phyloP scores from a whole-genome alignment of 2,113 vertebrate genomes.

The Pheucticus melanocephalus region DNA sequence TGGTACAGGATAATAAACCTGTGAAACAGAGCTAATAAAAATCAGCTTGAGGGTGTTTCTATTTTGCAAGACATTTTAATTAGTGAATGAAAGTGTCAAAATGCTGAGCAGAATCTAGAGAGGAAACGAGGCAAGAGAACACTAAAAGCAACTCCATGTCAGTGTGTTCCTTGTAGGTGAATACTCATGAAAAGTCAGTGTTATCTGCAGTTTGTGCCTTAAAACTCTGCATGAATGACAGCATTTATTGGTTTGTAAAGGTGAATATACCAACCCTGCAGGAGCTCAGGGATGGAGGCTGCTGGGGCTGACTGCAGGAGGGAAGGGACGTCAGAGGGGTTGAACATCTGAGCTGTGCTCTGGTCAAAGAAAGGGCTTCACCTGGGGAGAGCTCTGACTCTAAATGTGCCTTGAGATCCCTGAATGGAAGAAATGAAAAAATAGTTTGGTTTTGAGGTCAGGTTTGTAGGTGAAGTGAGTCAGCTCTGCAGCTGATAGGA shows the following conservation, averaged over 20 bases:
- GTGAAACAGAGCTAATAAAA: not conserved
- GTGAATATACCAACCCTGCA: not conserved
- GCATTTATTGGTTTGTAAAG: not conserved
- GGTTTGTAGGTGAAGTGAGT: not conserved
- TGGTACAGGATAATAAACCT: not conserved
- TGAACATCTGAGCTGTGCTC: not conserved
- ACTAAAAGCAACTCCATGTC: not conserved
- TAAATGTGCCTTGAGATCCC: not conserved
- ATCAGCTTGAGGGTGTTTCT: not conserved
- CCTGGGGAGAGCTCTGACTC: not conserved
- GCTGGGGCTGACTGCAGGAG: not conserved
- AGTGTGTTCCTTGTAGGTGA: not conserved
- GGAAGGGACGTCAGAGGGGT: rapidly evolving
- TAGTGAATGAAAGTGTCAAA: not conserved
- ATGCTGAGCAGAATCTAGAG: not conserved
- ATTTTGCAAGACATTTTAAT: not conserved
- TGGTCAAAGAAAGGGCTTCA: not conserved
- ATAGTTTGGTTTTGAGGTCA: not conserved
- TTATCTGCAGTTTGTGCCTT: not conserved
- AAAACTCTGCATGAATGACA: not conserved
- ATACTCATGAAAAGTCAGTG: not conserved
- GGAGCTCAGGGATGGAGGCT: not conserved
- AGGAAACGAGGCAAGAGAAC: not conserved
- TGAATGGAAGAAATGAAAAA: not conserved
- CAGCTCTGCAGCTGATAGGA: not conserved